Evolutionary conservation across 2,888 invertebrate species (phyloP).

Genomic region (Plutella xylostella): DNA sequence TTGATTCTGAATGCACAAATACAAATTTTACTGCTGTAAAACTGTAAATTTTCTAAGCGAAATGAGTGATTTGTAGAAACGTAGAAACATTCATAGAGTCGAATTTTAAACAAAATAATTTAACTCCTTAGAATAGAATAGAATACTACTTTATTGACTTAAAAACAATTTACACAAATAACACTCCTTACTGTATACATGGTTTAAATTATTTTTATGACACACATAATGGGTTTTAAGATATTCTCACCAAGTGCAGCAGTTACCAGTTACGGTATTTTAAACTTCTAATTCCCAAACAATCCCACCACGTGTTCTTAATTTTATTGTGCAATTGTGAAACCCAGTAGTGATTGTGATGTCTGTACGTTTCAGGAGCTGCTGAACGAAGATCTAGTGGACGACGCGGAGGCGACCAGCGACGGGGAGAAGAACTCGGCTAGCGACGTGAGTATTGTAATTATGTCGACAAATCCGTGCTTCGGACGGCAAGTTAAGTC

Average conservation of each 20-base stretch:
- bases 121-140: no score
- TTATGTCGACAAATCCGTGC: neutral
- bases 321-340: neutral
- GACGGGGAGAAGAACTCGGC: conserved; percentile 63
- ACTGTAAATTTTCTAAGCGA: neutral
- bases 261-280: neutral
- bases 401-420: conserved; percentile 65
- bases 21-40: neutral
- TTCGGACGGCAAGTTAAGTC: no score
- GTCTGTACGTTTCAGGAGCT: conserved; percentile 55
- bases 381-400: conserved; percentile 76
- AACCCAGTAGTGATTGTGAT: neutral
- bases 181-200: no score
- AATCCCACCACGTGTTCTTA: neutral
- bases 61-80: neutral
- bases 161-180: no score
- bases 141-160: no score
- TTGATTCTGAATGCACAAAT: neutral
- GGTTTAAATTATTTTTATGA: neutral
- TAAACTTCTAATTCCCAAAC: neutral
- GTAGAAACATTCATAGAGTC: no score
- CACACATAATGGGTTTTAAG: neutral
- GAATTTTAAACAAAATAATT: no score
- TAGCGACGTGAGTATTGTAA: conserved; percentile 42
- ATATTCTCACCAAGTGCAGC: neutral